These are phyloP conservation scores for Synergus laeviventris DNA, from an alignment of 2,888 invertebrate species.

Conservation along the genomic window DNA sequence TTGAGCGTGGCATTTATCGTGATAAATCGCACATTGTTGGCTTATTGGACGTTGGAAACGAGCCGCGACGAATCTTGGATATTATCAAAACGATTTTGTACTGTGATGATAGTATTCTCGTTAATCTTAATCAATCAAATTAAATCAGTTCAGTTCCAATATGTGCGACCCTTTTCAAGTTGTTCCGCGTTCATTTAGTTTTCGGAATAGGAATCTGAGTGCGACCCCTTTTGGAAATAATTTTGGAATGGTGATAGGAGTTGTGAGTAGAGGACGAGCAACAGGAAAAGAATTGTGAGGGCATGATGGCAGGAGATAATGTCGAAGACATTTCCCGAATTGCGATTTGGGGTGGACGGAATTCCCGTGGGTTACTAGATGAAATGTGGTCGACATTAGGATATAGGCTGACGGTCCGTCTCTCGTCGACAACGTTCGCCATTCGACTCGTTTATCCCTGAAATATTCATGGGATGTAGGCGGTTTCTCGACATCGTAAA, in stretches of 20 bases:
- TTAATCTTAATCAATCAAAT: neutral
- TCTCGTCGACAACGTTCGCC: slow-evolving; percentile 23
- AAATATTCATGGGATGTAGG: slow-evolving; percentile 38
- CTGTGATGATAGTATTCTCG: too few relatives aligned
- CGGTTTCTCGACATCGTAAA: slow-evolving; percentile 37
- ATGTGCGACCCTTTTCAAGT: neutral
- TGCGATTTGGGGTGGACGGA: slow-evolving; percentile 28
- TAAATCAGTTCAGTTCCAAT: neutral
- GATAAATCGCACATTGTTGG: slow-evolving; percentile 45
- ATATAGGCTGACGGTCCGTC: neutral
- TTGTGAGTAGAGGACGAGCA: neutral
- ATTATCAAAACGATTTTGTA: slow-evolving; percentile 39
- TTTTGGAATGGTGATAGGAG: neutral
- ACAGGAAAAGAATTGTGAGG: neutral
- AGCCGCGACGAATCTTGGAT: slow-evolving; percentile 41
- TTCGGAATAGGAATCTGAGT: neutral
- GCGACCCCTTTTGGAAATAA: neutral
- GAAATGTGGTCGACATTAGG: slow-evolving; percentile 39
- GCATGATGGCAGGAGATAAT: slow-evolving; percentile 3
- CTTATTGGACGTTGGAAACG: slow-evolving; percentile 43
- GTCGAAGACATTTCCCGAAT: slow-evolving; percentile 37
- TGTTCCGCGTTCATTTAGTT: too few relatives aligned
- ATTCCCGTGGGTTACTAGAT: slow-evolving; percentile 28
- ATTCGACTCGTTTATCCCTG: slow-evolving; percentile 31
- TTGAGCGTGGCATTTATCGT: slow-evolving; percentile 44